Evolutionary conservation across 1,140 invertebrate species (phyloP).

Genomic region (Rhizoglyphus robini): DNA sequence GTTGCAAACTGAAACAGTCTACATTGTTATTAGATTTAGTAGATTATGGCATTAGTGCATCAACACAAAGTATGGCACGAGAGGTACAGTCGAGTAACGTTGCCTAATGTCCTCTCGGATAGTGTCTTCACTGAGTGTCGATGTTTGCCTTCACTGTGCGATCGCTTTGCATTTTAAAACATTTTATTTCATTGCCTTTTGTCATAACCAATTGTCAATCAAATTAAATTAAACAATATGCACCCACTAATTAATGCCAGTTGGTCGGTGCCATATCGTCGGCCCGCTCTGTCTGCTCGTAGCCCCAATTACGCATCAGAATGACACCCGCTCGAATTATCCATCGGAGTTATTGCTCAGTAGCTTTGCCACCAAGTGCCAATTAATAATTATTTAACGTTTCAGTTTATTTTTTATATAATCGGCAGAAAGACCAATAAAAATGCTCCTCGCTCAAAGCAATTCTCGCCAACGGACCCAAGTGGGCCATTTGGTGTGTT

Average conservation of each 20-base stretch:
- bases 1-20: not conserved
- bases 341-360: conserved; percentile 1
- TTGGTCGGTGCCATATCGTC: not conserved
- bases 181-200: conserved; percentile 8
- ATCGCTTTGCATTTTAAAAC: conserved; percentile 3
- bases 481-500: not conserved
- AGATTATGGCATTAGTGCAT: not conserved
- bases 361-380: not conserved
- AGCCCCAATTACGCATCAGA: not conserved
- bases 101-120: not conserved
- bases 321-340: not conserved
- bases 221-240: conserved; percentile 15
- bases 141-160: not conserved
- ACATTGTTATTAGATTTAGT: conserved; percentile 11
- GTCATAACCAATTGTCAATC: conserved; percentile 7
- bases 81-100: not conserved
- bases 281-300: not conserved
- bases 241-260: conserved; percentile 6
- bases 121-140: too few species aligned
- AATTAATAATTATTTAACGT: conserved; percentile 13
- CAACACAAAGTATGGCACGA: not conserved
- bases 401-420: conserved; percentile 10
- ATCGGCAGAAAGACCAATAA: not conserved
- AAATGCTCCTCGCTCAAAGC: not conserved
- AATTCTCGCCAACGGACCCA: not conserved